Conservation (phyloP, 1,140 invertebrate genomes). For the Psilanteris sp. region DNA sequence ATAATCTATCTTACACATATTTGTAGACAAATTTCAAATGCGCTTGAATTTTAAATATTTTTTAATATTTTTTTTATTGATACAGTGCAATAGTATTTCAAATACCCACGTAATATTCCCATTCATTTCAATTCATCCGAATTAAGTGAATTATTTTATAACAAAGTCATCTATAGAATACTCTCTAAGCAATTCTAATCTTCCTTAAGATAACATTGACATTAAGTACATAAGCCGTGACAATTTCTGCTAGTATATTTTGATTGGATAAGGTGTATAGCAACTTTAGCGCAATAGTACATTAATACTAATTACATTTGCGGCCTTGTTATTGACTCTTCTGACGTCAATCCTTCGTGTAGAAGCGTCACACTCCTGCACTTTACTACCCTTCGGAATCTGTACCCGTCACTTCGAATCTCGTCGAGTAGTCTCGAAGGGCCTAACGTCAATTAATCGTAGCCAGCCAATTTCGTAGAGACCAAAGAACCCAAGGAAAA, state of each 20-base stretch:
- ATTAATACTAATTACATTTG: constrained; percentile 65
- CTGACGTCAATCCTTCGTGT: constrained; percentile 44
- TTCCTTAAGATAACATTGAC: constrained; percentile 24
- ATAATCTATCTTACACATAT: too few species aligned
- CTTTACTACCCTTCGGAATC: constrained; percentile 58
- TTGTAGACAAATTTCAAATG: too few species aligned
- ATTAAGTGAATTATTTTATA: too few species aligned
- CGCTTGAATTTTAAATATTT: too few species aligned
- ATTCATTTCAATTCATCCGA: too few species aligned
- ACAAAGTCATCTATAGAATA: too few species aligned
- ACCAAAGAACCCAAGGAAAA: constrained; percentile 34
- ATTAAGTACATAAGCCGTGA: constrained; percentile 41
- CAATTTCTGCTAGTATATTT: constrained; percentile 27
- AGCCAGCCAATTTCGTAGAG: constrained; percentile 61
- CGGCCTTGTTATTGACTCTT: constrained; percentile 58
- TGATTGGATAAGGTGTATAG: constrained; percentile 45
- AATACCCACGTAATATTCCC: too few species aligned
- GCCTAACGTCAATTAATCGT: constrained; percentile 69
- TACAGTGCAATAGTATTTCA: too few species aligned
- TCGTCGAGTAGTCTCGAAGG: constrained; percentile 64
- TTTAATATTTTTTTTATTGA: too few species aligned
- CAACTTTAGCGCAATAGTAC: constrained; percentile 27
- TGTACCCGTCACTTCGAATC: constrained; percentile 67
- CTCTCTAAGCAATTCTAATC: constrained; percentile 4
- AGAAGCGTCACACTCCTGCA: constrained; percentile 19